Evolutionary conservation across 1,140 invertebrate species (phyloP).

Genomic region (Heliconius melpomene): DNA sequence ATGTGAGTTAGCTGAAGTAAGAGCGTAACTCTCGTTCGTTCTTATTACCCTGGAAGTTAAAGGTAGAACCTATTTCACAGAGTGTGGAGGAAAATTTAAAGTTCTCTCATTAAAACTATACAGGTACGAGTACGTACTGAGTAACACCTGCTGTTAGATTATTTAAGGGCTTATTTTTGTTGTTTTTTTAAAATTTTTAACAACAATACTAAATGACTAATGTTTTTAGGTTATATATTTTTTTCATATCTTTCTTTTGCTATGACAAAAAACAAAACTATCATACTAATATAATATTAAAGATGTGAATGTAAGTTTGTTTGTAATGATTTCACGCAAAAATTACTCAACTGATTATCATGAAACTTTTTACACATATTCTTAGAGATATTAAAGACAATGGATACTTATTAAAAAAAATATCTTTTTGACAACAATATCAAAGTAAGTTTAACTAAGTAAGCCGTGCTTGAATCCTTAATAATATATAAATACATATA

Average conservation of each 20-base stretch:
- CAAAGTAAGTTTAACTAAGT: no score
- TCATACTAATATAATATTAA: no score
- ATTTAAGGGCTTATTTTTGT: neutral
- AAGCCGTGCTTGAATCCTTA: no score
- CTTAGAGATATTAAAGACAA: no score
- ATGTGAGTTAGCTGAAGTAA: constrained; percentile 1
- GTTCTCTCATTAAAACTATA: constrained; percentile 7
- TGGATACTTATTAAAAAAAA: no score
- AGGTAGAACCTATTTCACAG: neutral
- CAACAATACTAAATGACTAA: neutral
- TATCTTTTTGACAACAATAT: no score
- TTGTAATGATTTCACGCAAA: no score
- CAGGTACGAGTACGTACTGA: neutral
- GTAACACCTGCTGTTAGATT: neutral
- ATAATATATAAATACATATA: neutral
- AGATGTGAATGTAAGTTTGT: no score
- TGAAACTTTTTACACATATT: no score
- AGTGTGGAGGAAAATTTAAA: constrained; percentile 5
- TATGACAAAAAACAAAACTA: no score
- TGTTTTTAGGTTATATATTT: neutral
- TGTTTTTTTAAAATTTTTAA: neutral
- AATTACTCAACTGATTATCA: no score
- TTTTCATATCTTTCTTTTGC: no score
- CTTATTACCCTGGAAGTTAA: neutral
- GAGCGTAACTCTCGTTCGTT: neutral